These are phyloP conservation scores for Scortum barcoo DNA, from an alignment of 2,113 vertebrate genomes.

Conservation along the genomic window DNA sequence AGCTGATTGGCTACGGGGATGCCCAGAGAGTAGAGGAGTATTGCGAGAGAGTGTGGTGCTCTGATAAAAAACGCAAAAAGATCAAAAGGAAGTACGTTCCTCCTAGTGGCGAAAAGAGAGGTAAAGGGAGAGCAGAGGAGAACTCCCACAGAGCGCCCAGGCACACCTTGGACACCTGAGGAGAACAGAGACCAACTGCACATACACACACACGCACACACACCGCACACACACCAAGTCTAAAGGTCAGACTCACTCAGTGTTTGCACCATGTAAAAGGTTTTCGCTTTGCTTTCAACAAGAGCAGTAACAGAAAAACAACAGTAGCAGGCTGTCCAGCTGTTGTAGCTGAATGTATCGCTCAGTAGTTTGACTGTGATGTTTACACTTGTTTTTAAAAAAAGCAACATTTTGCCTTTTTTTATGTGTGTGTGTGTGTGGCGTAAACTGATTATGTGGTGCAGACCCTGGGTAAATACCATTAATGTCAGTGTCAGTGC, in stretches of 20 bases:
- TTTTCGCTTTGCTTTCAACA: conserved; percentile 58
- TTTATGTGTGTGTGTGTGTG: no score
- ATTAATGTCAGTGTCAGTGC: conserved; percentile 12
- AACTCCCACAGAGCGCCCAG: conserved; percentile 90
- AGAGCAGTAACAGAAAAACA: conserved; percentile 43
- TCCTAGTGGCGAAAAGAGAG: conserved; percentile 86
- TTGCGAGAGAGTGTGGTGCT: conserved; percentile 97
- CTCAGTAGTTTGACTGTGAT: conserved; percentile 14
- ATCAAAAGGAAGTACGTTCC: conserved; percentile 89
- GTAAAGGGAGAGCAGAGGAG: conserved; percentile 80
- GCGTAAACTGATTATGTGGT: conserved; percentile 25
- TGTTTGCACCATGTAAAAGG: conserved; percentile 63
- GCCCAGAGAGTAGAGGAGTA: conserved; percentile 96
- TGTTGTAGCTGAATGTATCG: conserved; percentile 43
- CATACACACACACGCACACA: conserved; percentile 6
- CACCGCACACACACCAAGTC: conserved; percentile 5
- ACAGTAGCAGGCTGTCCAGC: conserved; percentile 37
- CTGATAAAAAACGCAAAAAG: conserved; percentile 93
- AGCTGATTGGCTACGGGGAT: conserved; percentile 95
- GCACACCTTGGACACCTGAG: conserved; percentile 87
- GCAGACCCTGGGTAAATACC: conserved; percentile 16
- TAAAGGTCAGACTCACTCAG: conserved; percentile 57
- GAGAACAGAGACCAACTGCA: conserved; percentile 26
- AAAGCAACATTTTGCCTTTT: conserved; percentile 20
- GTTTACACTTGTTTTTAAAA: conserved; percentile 30